Evolutionary conservation across 2,888 invertebrate genomes (phyloP).

Genomic region (Tholera decimalis): DNA sequence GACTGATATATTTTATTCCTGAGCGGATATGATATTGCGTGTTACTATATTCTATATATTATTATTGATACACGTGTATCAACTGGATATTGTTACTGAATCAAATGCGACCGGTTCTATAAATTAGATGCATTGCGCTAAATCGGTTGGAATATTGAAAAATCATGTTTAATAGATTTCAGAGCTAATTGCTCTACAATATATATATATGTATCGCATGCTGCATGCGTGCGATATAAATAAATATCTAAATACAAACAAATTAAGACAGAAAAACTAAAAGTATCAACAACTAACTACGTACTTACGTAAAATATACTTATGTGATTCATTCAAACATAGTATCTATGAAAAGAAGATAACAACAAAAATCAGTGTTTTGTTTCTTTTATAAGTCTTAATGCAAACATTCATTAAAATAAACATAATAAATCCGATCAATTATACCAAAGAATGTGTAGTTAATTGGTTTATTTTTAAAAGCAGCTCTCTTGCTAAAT

Average conservation of each 20-base stretch:
- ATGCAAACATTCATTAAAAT: conserved; percentile 15
- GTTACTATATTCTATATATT: conserved; percentile 24
- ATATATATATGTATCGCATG: neutral
- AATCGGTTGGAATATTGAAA: conserved; percentile 12
- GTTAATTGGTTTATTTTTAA: conserved; percentile 2
- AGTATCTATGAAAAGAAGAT: conserved; percentile 16
- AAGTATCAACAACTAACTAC: neutral
- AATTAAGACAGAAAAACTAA: neutral
- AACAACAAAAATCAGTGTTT: neutral
- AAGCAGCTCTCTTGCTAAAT: neutral
- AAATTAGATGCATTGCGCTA: conserved; percentile 19
- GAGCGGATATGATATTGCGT: conserved; percentile 43
- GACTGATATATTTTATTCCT: conserved; percentile 35
- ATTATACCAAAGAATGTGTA: neutral
- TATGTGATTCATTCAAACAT: conserved; percentile 32
- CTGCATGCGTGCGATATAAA: neutral
- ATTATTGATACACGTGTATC: conserved; percentile 14
- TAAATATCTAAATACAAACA: no score
- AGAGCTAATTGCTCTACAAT: neutral
- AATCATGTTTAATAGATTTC: neutral
- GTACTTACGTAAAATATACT: neutral
- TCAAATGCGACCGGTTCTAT: conserved; percentile 43
- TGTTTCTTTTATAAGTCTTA: conserved; percentile 21
- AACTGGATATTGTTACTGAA: conserved; percentile 35
- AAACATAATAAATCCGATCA: conserved; percentile 21